Base-by-base conservation (phyloP, 2,113 vertebrate genomes). In the Notothenia coriiceps region DNA sequence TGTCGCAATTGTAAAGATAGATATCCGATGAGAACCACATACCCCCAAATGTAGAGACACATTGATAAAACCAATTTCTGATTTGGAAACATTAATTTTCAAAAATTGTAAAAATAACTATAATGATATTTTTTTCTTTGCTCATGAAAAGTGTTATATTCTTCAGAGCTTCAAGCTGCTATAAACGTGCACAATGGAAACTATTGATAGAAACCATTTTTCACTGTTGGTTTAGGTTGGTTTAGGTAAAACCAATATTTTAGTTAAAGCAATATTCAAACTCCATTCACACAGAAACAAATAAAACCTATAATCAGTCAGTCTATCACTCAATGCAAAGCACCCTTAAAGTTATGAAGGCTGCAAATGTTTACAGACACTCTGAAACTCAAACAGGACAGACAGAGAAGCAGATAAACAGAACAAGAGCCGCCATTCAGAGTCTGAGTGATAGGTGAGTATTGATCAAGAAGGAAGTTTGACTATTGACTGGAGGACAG, bases 311-410 rank as follows among this genome's bases (percentile, higher is more conserved):
- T 63, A 2, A 14, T 18, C 29, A 29, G 20, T 55, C 10, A 17
- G 22, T 6, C 46, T 56, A 5, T 11, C 44, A 22, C 22, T 6
- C 35, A 59, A 13, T 43, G 2, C 35, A 6, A 20, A 25, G 17
- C 14, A 54, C 11, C 20, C 5, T 61, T 47, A 33, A 49, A 33
- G 10, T 40, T 54, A 3, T 61, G 63, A 22, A 44, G 29, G 11
- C 5, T 18, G 15, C 20, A 29, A 8, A 68, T 2, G 12, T 70
- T 73, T 18, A n/a, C 20, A 77, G 52, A 60, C 18, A 35, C 14
- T 74, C 3, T 25, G 43, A 62, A 82, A 77, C 35, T 35, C 5
- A 62, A 69, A 72, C 7, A 15, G 35, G 68, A 70, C 18, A 62
- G 68, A 70, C 18, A 62, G 25, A 70, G 43, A 68, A 18, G 9